Evolutionary conservation across 2,113 vertebrate genomes (phyloP).

Genomic region (Paratilapia polleni): DNA sequence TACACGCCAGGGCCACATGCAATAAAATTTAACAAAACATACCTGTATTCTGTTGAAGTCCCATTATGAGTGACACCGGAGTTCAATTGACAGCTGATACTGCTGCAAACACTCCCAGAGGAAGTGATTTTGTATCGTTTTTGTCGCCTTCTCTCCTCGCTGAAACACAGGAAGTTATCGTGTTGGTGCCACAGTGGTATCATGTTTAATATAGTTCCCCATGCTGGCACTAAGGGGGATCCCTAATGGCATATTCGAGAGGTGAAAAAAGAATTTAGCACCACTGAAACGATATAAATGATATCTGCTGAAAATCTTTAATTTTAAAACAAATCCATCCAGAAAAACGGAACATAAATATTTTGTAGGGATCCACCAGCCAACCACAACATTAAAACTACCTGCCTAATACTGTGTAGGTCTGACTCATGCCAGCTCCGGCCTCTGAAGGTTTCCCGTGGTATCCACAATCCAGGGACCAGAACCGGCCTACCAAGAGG

Average conservation of each 20-base stretch:
- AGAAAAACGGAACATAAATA: not conserved
- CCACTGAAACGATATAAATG: conserved; percentile 8
- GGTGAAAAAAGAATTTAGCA: conserved; percentile 11
- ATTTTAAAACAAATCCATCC: not conserved
- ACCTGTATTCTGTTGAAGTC: conserved; percentile 79
- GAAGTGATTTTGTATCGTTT: conserved; percentile 71
- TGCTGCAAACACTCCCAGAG: conserved; percentile 75
- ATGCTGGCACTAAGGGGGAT: not conserved
- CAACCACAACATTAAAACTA: not conserved
- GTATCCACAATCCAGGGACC: no score
- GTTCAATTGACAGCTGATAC: conserved; percentile 82
- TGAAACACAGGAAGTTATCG: conserved; percentile 73
- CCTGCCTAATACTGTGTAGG: not conserved
- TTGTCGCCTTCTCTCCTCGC: conserved; percentile 70
- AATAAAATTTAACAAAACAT: conserved; percentile 85
- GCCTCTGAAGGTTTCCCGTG: no score
- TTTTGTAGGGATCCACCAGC: not conserved
- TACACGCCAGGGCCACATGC: conserved; percentile 81
- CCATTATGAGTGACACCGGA: conserved; percentile 57
- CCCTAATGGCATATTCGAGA: conserved; percentile 30
- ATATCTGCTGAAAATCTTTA: conserved; percentile 17
- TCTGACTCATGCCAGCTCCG: no score
- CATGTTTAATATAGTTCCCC: conserved; percentile 34
- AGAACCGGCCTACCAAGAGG: no score
- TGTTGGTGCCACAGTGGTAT: conserved; percentile 38